Conservation (phyloP, 2,888 invertebrate genomes). For the Tipula lateralis region DNA sequence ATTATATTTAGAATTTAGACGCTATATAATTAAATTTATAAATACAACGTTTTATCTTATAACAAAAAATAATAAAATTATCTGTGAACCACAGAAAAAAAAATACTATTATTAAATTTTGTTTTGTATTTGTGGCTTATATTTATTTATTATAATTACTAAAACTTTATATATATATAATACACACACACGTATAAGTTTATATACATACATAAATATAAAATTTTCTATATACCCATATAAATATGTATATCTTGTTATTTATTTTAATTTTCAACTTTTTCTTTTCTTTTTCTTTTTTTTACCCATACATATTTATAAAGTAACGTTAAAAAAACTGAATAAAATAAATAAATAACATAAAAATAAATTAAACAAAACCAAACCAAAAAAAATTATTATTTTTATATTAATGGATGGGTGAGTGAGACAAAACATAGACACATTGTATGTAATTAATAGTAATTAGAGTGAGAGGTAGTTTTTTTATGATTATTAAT, state of each 20-base stretch:
- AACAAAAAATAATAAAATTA: background rate
- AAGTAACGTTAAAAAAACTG: background rate
- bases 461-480: background rate
- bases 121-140: background rate
- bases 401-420: background rate
- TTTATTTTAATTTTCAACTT: background rate
- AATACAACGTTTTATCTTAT: background rate
- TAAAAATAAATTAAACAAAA: slow-evolving; percentile 4
- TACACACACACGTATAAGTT: background rate
- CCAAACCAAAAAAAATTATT: background rate
- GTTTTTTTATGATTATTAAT: background rate
- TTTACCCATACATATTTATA: background rate
- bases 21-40: background rate
- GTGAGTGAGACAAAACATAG: background rate
- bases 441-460: background rate
- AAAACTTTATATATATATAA: background rate
- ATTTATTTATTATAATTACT: slow-evolving; percentile 24
- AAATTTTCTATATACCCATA: background rate
- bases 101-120: background rate
- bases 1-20: background rate
- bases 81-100: background rate
- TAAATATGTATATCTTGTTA: background rate
- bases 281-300: background rate
- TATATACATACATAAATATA: background rate
- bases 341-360: slow-evolving; percentile 24